Evolutionary conservation across 2,888 invertebrate genomes (phyloP).

Genomic region (Acleris holmiana): DNA sequence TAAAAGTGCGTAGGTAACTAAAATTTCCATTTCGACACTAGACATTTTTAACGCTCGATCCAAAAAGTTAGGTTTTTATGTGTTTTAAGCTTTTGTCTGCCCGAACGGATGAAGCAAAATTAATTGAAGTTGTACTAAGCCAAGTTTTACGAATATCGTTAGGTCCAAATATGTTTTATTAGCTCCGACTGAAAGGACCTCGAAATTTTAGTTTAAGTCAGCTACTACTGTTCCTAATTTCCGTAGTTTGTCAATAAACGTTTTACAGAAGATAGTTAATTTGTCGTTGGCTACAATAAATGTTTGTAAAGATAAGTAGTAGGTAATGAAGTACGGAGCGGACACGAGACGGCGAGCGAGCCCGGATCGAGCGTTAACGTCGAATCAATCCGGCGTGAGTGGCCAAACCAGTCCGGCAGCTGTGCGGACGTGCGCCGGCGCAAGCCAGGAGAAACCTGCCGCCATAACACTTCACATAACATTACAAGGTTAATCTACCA

Average conservation of each 20-base stretch:
- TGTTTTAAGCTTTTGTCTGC: no score
- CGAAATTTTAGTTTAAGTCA: no score
- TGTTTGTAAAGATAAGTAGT: constrained; percentile 50
- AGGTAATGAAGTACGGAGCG: constrained; percentile 69
- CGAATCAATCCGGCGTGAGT: constrained; percentile 82
- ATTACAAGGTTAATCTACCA: constrained; percentile 26
- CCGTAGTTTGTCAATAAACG: not conserved
- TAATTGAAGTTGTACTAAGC: no score
- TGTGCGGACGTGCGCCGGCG: constrained; percentile 67
- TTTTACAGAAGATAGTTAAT: constrained; percentile 20
- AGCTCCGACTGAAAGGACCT: no score
- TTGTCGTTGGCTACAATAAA: constrained; percentile 36
- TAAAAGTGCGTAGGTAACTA: no score
- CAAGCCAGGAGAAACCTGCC: constrained; percentile 62
- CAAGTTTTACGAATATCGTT: no score
- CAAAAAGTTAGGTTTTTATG: no score
- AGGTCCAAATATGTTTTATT: no score
- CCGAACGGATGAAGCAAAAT: no score
- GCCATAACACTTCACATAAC: constrained; percentile 40
- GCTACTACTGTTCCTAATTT: not conserved
- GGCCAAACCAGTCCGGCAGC: constrained; percentile 84
- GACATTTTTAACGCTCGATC: no score
- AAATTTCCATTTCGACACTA: no score
- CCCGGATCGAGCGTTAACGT: constrained; percentile 75
- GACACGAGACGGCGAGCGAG: constrained; percentile 63